Base-by-base conservation (phyloP, 2,888 invertebrate species). In the Portevinia maculata region DNA sequence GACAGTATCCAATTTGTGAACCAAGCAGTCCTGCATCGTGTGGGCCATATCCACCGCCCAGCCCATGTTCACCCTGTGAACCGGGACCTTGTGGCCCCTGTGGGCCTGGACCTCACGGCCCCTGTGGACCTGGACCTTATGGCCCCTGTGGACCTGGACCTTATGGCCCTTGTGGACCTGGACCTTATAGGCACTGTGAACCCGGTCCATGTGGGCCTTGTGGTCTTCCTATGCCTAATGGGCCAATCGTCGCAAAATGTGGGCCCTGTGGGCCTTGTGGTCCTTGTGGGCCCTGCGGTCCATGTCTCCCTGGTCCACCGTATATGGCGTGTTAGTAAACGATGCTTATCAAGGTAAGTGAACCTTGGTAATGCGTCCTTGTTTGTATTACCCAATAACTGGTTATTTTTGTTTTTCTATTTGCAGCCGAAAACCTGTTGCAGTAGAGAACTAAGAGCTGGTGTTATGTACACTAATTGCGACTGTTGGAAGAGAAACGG, bases 401-500 rank as follows among this genome's bases (percentile, higher is more conserved):
- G 15, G 15, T 32, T 32, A 24, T 24, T 15, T 8, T 8, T 46
- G 50, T 9, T 52, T 11, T n/a, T 50, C 3, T n/a, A 3, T n/a
- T 44, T 79, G 2, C 84, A 89, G 89, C 88, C 88, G 79, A 85
- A 87, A 69, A 86, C 86, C 69, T 91, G 92, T 37, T 92, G 91
- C 85, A 93, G 93, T 46, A 90, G 92, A 6, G 93, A 93, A 87
- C 87, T 93, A 46, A 90, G 92, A 3, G 91, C 89, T 37, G 90
- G 93, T 39, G 90, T 92, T 69, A 89, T 93, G 84, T 92, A 92
- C 79, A 90, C 91, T 8, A 92, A 92, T 44, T 93, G 93, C 85
- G 92, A 92, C 57, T 93, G 93, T 86, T 91, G 92, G 75, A 92
- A 91, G 86, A 90, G 92, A 9, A 93, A 93, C 85, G 93, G 93